Conservation (phyloP, 92 coral and sea anemone species). For the Porites cylindrica region DNA sequence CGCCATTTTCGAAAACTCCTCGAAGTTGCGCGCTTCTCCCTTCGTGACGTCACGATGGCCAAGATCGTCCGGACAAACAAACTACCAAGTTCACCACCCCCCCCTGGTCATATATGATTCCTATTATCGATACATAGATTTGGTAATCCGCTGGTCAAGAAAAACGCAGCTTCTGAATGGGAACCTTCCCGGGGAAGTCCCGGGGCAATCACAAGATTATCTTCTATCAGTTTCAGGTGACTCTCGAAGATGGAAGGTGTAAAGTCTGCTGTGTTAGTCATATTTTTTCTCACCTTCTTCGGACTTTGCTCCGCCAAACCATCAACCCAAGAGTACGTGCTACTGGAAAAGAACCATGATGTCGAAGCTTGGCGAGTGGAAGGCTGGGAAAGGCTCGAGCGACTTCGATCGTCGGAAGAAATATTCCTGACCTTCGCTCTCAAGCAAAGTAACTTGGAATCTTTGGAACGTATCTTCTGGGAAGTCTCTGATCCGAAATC, state of each 20-base stretch:
- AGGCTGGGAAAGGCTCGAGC: slow-evolving; percentile 83
- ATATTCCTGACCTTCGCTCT: slow-evolving; percentile 93
- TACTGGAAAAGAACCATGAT: slow-evolving; percentile 84
- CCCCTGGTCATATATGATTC: too few species aligned
- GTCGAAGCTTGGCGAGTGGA: slow-evolving; percentile 79
- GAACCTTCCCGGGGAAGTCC: neutral
- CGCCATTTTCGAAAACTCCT: too few species aligned
- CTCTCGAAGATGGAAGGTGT: neutral
- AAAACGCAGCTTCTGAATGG: too few species aligned
- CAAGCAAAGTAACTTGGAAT: slow-evolving; percentile 86
- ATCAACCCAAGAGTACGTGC: slow-evolving; percentile 1
- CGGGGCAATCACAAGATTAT: slow-evolving; percentile 24
- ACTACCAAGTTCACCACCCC: too few species aligned
- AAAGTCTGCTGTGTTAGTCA: neutral
- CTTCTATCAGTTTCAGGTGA: neutral
- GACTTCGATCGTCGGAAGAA: slow-evolving; percentile 64
- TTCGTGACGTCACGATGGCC: too few species aligned
- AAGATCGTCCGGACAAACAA: too few species aligned
- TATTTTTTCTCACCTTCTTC: slow-evolving; percentile 7
- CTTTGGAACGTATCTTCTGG: slow-evolving; percentile 87
- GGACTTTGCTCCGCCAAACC: slow-evolving; percentile 9
- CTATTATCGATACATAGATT: too few species aligned
- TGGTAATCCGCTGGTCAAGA: too few species aligned
- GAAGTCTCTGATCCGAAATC: slow-evolving; percentile 89
- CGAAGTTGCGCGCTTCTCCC: too few species aligned